These are phyloP conservation scores for Salvator merianae DNA, from an alignment of 2,113 vertebrate species.

Conservation along the genomic window DNA sequence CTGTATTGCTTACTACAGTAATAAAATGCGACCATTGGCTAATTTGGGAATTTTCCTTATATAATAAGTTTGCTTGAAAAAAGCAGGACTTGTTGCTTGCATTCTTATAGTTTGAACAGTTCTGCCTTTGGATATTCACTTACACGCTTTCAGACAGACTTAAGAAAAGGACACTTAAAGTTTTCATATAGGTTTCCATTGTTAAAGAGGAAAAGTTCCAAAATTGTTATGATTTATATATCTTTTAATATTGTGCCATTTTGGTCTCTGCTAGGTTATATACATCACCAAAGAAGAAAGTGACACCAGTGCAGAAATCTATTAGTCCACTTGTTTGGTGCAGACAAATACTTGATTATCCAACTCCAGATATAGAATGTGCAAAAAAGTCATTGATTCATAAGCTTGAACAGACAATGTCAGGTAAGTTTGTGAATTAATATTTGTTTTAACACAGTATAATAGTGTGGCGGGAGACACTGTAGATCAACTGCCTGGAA, in stretches of 20 bases:
- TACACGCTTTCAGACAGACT: not conserved
- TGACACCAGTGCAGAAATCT: slow-evolving; percentile 88
- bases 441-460: not conserved
- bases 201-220: not conserved
- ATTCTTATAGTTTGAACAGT: not conserved
- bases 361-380: slow-evolving; percentile 94
- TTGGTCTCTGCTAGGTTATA: slow-evolving; percentile 84
- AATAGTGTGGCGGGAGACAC: not conserved
- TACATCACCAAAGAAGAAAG: slow-evolving; percentile 87
- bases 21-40: not conserved
- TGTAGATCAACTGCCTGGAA: not conserved
- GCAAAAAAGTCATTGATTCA: slow-evolving; percentile 97
- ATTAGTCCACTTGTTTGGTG: slow-evolving; percentile 95
- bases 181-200: not conserved
- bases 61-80: not conserved
- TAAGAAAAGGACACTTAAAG: not conserved
- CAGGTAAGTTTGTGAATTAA: slow-evolving; percentile 77
- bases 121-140: not conserved
- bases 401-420: slow-evolving; percentile 95
- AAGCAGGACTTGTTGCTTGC: not conserved
- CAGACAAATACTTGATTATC: slow-evolving; percentile 93
- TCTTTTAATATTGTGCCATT: not conserved
- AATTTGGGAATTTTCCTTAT: not conserved
- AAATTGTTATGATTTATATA: not conserved
- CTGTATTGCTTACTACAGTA: too few relatives aligned